phyloP scores from a whole-genome alignment of 2,888 invertebrate genomes.

The Trilocha varians region DNA sequence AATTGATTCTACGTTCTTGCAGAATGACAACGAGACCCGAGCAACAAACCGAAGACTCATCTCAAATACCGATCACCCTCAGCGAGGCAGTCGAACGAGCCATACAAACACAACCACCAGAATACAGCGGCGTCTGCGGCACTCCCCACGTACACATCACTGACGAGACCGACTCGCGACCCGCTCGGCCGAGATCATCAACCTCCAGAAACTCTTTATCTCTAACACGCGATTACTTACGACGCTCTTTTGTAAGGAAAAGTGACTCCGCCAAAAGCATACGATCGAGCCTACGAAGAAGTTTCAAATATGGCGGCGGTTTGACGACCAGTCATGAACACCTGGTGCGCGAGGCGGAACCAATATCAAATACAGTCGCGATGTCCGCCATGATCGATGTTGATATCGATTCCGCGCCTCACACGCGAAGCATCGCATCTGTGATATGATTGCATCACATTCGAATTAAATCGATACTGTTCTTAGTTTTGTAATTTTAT shows the following conservation, averaged over 20 bases:
- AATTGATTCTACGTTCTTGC: constrained; percentile 14
- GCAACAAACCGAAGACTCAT: constrained; percentile 29
- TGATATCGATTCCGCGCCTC: constrained; percentile 34
- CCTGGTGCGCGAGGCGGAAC: constrained; percentile 74
- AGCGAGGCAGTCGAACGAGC: constrained; percentile 56
- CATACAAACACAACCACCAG: constrained; percentile 29
- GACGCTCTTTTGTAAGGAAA: constrained; percentile 55
- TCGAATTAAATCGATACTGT: too few relatives aligned
- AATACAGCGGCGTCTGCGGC: constrained; percentile 34
- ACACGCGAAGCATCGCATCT: constrained; percentile 46
- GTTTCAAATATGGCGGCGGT: constrained; percentile 55
- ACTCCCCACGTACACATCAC: constrained; percentile 41
- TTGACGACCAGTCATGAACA: constrained; percentile 72
- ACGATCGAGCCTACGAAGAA: constrained; percentile 52
- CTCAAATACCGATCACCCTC: constrained; percentile 53
- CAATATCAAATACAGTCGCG: constrained; percentile 67
- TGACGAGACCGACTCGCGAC: constrained; percentile 40
- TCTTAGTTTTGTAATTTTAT: too few relatives aligned
- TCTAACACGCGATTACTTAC: constrained; percentile 46
- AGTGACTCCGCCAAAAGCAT: constrained; percentile 60
- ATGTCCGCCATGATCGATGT: constrained; percentile 56
- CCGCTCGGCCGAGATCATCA: constrained; percentile 27
- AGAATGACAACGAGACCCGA: constrained; percentile 52
- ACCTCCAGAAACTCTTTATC: constrained; percentile 45
- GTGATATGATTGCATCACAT: constrained; percentile 37